phyloP scores from a whole-genome alignment of 2,888 invertebrate genomes.

The Invenusta paracnida region DNA sequence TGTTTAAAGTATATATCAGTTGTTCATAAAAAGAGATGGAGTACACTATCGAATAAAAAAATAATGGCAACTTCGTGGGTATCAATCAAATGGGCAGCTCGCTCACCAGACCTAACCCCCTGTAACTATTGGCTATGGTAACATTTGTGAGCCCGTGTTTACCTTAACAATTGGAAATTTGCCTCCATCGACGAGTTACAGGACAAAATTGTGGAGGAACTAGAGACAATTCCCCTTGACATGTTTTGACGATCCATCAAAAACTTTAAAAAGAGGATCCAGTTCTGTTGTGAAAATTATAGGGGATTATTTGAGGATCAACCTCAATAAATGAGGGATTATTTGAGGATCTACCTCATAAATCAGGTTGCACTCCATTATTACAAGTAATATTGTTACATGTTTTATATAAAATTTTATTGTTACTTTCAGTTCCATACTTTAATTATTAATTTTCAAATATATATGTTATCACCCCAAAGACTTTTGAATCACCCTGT shows the following conservation, averaged over 20 bases:
- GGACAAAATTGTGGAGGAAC: not conserved
- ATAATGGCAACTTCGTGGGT: not conserved
- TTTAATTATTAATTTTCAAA: not conserved
- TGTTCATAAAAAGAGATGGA: not conserved
- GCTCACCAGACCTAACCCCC: not conserved
- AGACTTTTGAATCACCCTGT: not conserved
- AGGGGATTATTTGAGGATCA: not conserved
- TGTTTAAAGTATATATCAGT: not conserved
- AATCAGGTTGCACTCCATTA: not conserved
- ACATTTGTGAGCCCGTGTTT: not conserved
- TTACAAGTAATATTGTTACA: not conserved
- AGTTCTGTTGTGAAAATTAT: not conserved
- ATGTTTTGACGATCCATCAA: constrained; percentile 1
- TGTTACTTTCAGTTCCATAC: not conserved
- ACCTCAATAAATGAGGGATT: not conserved
- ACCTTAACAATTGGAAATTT: constrained; percentile 18
- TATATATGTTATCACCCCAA: not conserved
- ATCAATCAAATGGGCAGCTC: not conserved
- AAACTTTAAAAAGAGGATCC: constrained; percentile 19
- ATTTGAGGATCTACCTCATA: not conserved
- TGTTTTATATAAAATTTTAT: not conserved
- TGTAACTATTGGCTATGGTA: constrained; percentile 11
- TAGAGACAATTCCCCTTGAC: not conserved
- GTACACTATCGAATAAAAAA: not conserved
- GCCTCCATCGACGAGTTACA: not conserved